Evolutionary conservation across 2,888 invertebrate genomes (phyloP), one percentile per base, ranked within the genome.

Genomic region (Amphimallon solstitiale): DNA sequence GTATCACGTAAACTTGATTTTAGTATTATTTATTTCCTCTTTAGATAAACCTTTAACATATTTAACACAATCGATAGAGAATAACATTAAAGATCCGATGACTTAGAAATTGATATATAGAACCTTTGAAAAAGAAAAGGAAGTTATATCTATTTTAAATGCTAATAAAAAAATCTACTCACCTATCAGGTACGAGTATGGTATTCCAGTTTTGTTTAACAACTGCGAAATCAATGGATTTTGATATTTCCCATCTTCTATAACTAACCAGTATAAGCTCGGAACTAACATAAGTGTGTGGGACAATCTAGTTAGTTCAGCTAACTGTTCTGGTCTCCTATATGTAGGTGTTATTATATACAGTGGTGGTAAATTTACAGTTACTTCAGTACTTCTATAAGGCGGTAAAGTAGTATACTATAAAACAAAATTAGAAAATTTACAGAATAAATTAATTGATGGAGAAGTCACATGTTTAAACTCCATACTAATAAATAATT

Each of bases 241-340:
- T 78, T 88, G 92, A 5, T 81, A 80, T 12, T 85, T 84, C 0
- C 94, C 86, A 82, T 98, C 98, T 84, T 98, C 97, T 29, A 98
- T 88, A 43, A 98, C 85, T 71, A 98, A 90, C 98, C 98, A 98
- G 79, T 95, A 92, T 66, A 98, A 86, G 80, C 94, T 93, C 68
- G 93, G 92, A 66, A 96, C 90, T 73, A 93, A 87, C 86, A 92
- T 89, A 70, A 98, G 87, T 1, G 95, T 92, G 78, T 97, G 94
- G 5, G 93, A 91, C 65, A 98, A 82, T 78, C 97, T 90, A 37
- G 92, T 93, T 66, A 95, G 82, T 79, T 94, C 94, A 5, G 94
- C 90, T 75, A 91, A 86, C 81, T 94, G 94, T 78, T 92, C 91
- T 35, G 91, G 88, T 73, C 92, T 85, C 70, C 87, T 85, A 78